Evolutionary conservation across 2,797 vertebrate species (phyloP).

Genomic region (Leuciscus waleckii): DNA sequence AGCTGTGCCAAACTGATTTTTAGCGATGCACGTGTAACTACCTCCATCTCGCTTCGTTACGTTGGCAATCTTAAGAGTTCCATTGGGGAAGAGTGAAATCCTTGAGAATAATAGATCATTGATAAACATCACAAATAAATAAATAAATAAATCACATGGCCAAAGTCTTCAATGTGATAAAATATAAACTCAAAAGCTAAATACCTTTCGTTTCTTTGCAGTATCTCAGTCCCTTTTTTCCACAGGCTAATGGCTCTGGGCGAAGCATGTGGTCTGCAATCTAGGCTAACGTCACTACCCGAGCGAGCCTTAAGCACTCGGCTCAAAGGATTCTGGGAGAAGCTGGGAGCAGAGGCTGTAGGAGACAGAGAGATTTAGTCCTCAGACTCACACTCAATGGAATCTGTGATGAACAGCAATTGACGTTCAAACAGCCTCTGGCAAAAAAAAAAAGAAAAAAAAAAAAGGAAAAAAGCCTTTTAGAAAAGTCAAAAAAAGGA

Average conservation of each 20-base stretch:
- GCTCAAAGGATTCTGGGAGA: conserved; percentile 88
- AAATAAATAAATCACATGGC: background rate
- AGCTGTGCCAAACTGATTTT: conserved; percentile 91
- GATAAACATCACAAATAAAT: background rate
- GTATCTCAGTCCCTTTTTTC: conserved; percentile 88
- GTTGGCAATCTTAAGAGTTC: conserved; percentile 87
- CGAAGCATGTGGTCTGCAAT: conserved; percentile 92
- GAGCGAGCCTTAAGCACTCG: conserved; percentile 87
- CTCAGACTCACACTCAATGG: conserved; percentile 44
- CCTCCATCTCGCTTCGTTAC: conserved; percentile 87
- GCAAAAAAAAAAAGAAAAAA: background rate
- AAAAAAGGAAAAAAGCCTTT: conserved; percentile 16
- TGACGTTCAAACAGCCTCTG: conserved; percentile 42
- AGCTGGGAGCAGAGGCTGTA: conserved; percentile 90
- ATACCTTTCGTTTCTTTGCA: conserved; percentile 91
- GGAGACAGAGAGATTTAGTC: conserved; percentile 50
- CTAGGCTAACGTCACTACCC: conserved; percentile 88
- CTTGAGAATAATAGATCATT: conserved; percentile 68
- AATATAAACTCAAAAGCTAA: background rate
- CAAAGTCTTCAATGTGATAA: background rate
- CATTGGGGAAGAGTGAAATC: conserved; percentile 83
- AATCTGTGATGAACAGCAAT: conserved; percentile 46
- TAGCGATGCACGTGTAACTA: conserved; percentile 88
- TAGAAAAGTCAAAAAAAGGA: conserved; percentile 25
- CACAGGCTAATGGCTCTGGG: conserved; percentile 89